Evolutionary conservation across 1,140 invertebrate species (phyloP), one percentile per base, ranked within the genome.

Genomic region (Caenorhabditis tropicalis): DNA sequence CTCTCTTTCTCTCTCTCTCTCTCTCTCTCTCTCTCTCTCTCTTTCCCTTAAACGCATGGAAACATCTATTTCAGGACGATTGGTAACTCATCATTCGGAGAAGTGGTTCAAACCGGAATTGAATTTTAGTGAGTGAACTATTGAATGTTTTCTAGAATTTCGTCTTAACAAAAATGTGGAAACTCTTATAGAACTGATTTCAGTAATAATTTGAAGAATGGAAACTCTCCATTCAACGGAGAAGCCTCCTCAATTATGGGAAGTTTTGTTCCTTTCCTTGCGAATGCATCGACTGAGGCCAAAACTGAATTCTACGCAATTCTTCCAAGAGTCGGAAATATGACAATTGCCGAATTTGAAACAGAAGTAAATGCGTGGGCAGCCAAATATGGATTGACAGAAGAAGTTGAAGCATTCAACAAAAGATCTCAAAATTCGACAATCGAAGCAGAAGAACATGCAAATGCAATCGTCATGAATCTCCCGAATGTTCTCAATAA

Each of bases 361-460:
- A 74, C 33, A 9, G 65, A 33, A 1, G 36, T 74, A 1, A 31
- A 74, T 43, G 19, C 16, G 43, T 74, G 65, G 65, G 65, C 65
- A 21, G 65, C 65, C 6, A 74, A 74, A 10, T 74, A 74, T 27
- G n/a, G n/a, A 21, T 43, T 74, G 65, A 43, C 65, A 21, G 36
- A 74, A 24, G 65, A 74, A 24, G 65, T 74, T 43, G 36, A 74
- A 24, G 65, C 65, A 43, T 74, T 74, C 65, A 74, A 74, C 36
- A 6, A 21, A 43, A 74, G 65, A 74, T 24, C 19, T 6, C 10
- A 74, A n/a, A 74, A 74, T 24, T 33, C 36, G 19, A 74, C 65
- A 1, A n/a, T 31, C 24, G 65, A 9, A 2, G 65, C 65, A 24
- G 65, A 74, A 46, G 65, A 43, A 10, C 65, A 74, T 74, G 65